These are phyloP conservation scores for Axinella damicornis DNA, from an alignment of 37 sponge, comb jelly and placozoan genomes.

Conservation along the genomic window DNA sequence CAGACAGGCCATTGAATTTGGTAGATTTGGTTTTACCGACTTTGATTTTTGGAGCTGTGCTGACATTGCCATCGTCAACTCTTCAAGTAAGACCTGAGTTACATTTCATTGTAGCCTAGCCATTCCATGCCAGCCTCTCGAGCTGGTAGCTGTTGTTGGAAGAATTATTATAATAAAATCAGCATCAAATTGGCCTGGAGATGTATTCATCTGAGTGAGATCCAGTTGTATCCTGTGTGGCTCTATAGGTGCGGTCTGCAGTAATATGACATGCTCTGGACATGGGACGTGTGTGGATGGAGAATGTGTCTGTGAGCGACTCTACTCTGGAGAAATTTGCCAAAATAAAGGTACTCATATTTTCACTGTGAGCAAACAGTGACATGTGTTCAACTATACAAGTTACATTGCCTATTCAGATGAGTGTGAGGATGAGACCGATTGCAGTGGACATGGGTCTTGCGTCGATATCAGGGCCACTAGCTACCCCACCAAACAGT, in stretches of 20 bases:
- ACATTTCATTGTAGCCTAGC: too few species aligned
- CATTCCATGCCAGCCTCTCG: too few species aligned
- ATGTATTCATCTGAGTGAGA: too few species aligned
- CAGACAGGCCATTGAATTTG: constrained; percentile 76
- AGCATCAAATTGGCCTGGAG: too few species aligned
- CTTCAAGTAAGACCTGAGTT: not conserved
- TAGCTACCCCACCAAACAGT: constrained; percentile 52
- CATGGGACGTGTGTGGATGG: constrained; percentile 48
- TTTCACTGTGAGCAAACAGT: too few species aligned
- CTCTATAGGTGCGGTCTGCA: constrained; percentile 17
- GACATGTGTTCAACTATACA: too few species aligned
- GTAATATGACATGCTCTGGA: constrained; percentile 39
- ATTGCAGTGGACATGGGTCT: constrained; percentile 58
- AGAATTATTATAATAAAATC: too few species aligned
- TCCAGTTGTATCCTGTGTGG: too few species aligned
- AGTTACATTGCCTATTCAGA: constrained; percentile 7
- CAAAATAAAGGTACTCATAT: constrained; percentile 42
- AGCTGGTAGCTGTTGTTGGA: too few species aligned
- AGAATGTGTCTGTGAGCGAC: constrained; percentile 38
- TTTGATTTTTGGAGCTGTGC: constrained; percentile 82
- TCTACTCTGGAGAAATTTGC: constrained; percentile 57
- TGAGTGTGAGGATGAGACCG: constrained; percentile 63
- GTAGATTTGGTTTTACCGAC: constrained; percentile 9
- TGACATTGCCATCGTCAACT: constrained; percentile 38
- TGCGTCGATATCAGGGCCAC: constrained; percentile 59